phyloP scores from a whole-genome alignment of 2,113 vertebrate species.

The Anoplopoma fimbria region DNA sequence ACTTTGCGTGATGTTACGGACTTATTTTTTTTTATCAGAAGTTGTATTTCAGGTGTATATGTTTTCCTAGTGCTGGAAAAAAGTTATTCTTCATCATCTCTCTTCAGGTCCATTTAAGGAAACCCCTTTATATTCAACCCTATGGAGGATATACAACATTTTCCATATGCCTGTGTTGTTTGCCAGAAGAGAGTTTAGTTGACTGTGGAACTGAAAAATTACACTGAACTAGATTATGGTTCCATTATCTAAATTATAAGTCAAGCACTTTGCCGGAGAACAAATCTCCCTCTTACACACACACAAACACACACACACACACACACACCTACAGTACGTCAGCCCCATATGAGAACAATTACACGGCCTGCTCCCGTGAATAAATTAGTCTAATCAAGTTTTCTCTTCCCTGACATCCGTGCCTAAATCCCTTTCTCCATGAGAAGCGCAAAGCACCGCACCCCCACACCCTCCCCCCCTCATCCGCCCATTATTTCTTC shows the following conservation, averaged over 20 bases:
- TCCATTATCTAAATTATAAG: constrained; percentile 5
- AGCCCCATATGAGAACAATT: constrained; percentile 62
- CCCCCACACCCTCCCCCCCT: constrained; percentile 11
- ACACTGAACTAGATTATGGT: not conserved
- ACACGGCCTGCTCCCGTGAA: constrained; percentile 64
- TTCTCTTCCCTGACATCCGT: constrained; percentile 64
- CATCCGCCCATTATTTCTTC: constrained; percentile 35
- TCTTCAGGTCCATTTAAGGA: too few species aligned
- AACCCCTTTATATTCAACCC: too few species aligned
- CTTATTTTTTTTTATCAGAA: too few species aligned
- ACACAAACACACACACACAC: constrained; percentile 15
- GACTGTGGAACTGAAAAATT: not conserved
- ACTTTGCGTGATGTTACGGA: too few species aligned
- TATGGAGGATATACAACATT: too few species aligned
- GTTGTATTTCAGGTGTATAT: not conserved
- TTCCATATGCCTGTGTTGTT: not conserved
- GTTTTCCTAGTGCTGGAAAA: too few species aligned
- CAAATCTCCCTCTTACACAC: constrained; percentile 26
- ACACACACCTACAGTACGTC: constrained; percentile 31
- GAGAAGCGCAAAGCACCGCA: constrained; percentile 42
- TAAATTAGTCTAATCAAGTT: constrained; percentile 68
- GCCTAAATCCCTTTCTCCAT: constrained; percentile 54
- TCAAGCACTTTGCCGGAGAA: constrained; percentile 9
- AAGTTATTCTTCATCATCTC: too few species aligned
- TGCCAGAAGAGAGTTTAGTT: not conserved